Percentiles rank a stretch among this genome's conserved stretches.
phyloP scores from a whole-genome alignment of 2,888 invertebrate genomes.

The Erebia palarica region DNA sequence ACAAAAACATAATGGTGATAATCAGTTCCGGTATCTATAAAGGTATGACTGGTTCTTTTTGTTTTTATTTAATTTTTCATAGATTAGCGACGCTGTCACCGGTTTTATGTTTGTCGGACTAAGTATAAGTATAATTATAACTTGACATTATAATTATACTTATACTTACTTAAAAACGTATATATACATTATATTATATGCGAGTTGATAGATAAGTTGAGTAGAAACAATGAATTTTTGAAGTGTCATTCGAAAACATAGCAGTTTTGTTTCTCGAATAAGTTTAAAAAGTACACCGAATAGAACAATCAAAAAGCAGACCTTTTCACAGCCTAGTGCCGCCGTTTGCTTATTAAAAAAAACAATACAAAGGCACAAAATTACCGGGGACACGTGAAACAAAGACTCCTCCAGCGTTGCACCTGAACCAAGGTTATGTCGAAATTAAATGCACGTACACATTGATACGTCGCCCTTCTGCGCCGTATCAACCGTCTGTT shows the following conservation, averaged over 20 bases:
- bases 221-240: too few species aligned
- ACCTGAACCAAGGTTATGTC: constrained; percentile 45
- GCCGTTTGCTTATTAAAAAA: constrained; percentile 32
- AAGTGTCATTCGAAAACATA: not conserved
- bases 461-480: constrained; percentile 55
- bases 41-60: too few species aligned
- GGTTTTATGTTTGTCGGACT: too few species aligned
- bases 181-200: too few species aligned
- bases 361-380: constrained; percentile 29
- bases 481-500: constrained; percentile 69
- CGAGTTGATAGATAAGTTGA: not conserved
- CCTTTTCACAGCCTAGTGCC: constrained; percentile 23
- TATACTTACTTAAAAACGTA: too few species aligned
- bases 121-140: too few species aligned
- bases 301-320: constrained; percentile 26
- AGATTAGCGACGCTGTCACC: too few species aligned
- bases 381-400: constrained; percentile 36
- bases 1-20: too few species aligned
- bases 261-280: not conserved
- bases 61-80: too few species aligned
- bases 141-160: too few species aligned
- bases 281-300: not conserved
- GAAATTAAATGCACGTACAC: constrained; percentile 60
- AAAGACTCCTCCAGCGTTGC: constrained; percentile 34
- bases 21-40: too few species aligned